Conservation (phyloP, 1,140 invertebrate species). For the Atta colombica region DNA sequence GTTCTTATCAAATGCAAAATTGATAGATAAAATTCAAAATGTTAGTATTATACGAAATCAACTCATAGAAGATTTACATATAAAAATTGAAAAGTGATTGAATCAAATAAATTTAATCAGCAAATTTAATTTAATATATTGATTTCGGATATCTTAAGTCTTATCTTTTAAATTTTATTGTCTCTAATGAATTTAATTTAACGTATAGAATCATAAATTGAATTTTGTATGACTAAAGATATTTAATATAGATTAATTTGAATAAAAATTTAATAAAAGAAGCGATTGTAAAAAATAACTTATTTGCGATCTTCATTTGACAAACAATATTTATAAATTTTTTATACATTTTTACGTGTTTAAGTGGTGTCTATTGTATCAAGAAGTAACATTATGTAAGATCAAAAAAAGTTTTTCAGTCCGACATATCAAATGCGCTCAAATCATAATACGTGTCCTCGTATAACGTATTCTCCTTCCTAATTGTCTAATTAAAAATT, state of each 20-base stretch:
- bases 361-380: background rate
- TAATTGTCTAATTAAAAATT: slow-evolving; percentile 31
- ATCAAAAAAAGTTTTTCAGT: slow-evolving; percentile 36
- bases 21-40: too few relatives aligned
- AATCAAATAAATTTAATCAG: background rate
- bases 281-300: background rate
- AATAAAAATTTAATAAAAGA: background rate
- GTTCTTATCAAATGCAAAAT: too few relatives aligned
- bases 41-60: background rate
- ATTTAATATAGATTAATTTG: background rate
- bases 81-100: background rate
- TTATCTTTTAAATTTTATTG: background rate
- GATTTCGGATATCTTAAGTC: background rate
- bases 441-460: slow-evolving; percentile 26
- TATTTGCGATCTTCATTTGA: background rate
- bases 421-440: background rate
- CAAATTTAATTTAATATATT: background rate
- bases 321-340: background rate
- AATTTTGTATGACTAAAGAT: background rate
- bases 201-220: background rate
- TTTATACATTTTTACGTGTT: background rate
- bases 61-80: background rate
- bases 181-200: slow-evolving; percentile 8
- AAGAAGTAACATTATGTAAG: slow-evolving; percentile 15
- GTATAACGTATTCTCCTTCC: slow-evolving; percentile 11